Base-by-base conservation (phyloP, 2,797 vertebrate genomes). In the Kryptolebias ocellatus region DNA sequence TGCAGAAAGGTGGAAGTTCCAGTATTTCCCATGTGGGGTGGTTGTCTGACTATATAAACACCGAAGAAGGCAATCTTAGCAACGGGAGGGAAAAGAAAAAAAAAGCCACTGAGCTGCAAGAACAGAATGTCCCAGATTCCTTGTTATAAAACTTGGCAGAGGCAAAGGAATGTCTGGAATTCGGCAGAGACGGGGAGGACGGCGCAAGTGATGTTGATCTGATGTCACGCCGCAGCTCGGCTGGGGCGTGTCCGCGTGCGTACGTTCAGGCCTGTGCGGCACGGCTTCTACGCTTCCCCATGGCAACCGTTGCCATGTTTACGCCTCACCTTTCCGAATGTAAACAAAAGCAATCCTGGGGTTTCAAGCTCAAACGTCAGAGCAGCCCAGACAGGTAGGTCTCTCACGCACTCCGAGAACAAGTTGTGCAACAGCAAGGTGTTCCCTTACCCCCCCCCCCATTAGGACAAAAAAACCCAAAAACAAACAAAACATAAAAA, bases 261-360 rank as follows among this genome's bases (percentile, higher is more conserved):
- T 24, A 20, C 60, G 53, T 62, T 57, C 58, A 24, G 60, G 10
- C 60, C 63, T 70, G 46, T 27, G 27, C 0, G 45, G 27, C 11
- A 45, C 62, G 61, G 70, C 54, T 52, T 34, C 37, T 10, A 50
- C 52, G 45, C 68, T 72, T 70, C 61, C 2, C 31, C 76, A 28
- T 89, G 51, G 89, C 83, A 86, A 93, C 83, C 0, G 90, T 92
- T 92, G 84, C 92, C 86, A 90, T 90, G 88, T 83, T 86, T 71
- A 64, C 61, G 53, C 67, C 65, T 60, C 42, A 66, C 70, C 53
- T 70, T 60, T 74, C 15, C 27, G 54, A 70, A 14, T 70, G 85
- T 66, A 87, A 88, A 89, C 85, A 89, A 20, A 81, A 31, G n/a
- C 24, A 12, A 71, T 76, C 65, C 78, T 74, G 74, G 88, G 77